Evolutionary conservation across 1,140 invertebrate species (phyloP).

Genomic region (Brachionus calyciflorus): DNA sequence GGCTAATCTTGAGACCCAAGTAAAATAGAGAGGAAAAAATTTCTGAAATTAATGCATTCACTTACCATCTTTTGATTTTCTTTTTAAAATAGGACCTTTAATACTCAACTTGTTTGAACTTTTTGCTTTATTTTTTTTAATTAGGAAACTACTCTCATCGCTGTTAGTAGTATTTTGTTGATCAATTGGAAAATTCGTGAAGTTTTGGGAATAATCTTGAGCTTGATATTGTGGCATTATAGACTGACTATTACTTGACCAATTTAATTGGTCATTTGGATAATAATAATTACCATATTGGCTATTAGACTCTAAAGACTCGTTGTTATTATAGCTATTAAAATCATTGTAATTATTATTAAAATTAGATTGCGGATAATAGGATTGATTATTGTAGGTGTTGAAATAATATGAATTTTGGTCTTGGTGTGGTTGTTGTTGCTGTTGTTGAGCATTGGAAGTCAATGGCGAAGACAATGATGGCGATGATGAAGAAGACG

Average conservation of each 20-base stretch:
- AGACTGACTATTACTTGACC: neutral
- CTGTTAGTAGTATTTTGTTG: neutral
- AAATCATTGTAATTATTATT: neutral
- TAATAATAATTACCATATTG: neutral
- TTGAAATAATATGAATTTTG: neutral
- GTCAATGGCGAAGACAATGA: neutral
- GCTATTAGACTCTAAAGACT: neutral
- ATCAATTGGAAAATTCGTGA: neutral
- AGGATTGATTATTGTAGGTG: neutral
- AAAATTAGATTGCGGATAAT: neutral
- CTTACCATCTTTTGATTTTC: slow-evolving; percentile 22
- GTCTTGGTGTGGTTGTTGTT: neutral
- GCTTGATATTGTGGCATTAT: no score
- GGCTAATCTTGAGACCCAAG: no score
- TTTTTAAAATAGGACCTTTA: neutral
- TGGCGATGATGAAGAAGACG: slow-evolving; percentile 10
- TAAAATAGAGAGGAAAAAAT: no score
- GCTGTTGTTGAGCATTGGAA: neutral
- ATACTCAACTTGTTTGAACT: neutral
- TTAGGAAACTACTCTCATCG: neutral
- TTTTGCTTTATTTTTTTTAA: neutral
- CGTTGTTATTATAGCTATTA: neutral
- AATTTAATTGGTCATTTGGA: neutral
- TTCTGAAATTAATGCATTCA: no score
- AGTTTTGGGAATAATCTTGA: no score